Percentiles rank a stretch among this genome's conserved stretches.
These are phyloP conservation scores for Proteles cristata DNA, from an alignment of 2,113 vertebrate species.

Conservation along the genomic window DNA sequence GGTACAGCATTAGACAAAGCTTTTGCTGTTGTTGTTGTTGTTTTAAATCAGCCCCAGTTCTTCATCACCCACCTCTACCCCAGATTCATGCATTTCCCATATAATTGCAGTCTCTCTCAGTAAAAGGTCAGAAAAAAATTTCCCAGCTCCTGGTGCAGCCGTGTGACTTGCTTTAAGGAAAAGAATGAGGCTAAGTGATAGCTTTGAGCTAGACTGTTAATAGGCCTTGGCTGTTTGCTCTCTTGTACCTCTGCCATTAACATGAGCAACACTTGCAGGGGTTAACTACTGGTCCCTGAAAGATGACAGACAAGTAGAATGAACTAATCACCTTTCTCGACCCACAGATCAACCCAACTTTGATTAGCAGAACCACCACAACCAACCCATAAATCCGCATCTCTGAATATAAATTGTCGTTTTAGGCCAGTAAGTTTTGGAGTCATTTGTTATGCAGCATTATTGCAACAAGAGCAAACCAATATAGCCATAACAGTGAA, in stretches of 20 bases:
- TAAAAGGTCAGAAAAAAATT: background rate
- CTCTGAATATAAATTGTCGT: background rate
- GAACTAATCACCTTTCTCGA: background rate
- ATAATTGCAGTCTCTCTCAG: background rate
- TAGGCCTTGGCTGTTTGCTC: background rate
- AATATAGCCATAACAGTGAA: background rate
- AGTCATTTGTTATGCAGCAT: background rate
- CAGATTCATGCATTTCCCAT: background rate
- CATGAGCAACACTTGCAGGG: background rate
- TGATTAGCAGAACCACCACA: conserved; percentile 1
- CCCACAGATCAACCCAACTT: background rate
- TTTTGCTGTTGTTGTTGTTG: no score
- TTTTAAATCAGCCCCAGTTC: background rate
- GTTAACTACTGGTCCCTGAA: background rate
- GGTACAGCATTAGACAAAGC: background rate
- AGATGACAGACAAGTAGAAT: background rate
- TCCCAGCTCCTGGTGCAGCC: background rate
- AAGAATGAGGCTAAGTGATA: background rate
- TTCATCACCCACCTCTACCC: background rate
- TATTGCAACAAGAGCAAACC: background rate
- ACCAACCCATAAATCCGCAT: background rate
- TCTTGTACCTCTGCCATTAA: background rate
- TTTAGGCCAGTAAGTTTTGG: background rate
- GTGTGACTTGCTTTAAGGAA: background rate
- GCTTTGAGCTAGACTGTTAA: background rate